Evolutionary conservation across 2,888 invertebrate species (phyloP).

Genomic region (Charanyca ferruginea): DNA sequence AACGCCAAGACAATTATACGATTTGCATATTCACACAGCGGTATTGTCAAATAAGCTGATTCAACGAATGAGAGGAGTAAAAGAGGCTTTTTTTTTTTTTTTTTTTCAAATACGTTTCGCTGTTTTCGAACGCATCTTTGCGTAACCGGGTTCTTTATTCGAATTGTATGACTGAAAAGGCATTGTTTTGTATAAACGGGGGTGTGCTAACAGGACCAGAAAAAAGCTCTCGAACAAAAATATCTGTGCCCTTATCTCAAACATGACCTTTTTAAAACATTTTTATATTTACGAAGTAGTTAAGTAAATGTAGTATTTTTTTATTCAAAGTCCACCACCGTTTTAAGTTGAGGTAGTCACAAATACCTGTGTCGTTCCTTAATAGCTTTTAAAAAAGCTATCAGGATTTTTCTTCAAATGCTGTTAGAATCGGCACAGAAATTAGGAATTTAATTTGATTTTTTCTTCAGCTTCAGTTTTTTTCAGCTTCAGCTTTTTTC

Average conservation of each 20-base stretch:
- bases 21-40: slow-evolving; percentile 87
- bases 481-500: too few species aligned
- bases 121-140: slow-evolving; percentile 86
- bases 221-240: slow-evolving; percentile 45
- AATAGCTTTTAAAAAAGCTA: too few species aligned
- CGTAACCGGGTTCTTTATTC: slow-evolving; percentile 83
- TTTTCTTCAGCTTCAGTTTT: too few species aligned
- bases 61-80: slow-evolving; percentile 78
- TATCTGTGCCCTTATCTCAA: slow-evolving; percentile 38
- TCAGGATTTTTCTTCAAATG: too few species aligned
- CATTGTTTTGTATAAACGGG: slow-evolving; percentile 68
- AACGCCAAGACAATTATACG: slow-evolving; percentile 83
- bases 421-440: too few species aligned
- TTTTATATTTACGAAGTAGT: slow-evolving; percentile 23
- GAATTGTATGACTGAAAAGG: slow-evolving; percentile 77
- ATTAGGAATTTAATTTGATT: too few species aligned
- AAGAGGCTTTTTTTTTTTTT: slow-evolving; percentile 68
- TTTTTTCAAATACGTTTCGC: slow-evolving; percentile 67
- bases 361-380: too few species aligned
- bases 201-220: slow-evolving; percentile 55
- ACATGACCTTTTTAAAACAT: slow-evolving; percentile 16
- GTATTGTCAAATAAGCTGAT: slow-evolving; percentile 74
- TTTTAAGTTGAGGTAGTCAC: too few species aligned
- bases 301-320: background rate
- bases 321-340: too few species aligned